Evolutionary conservation across 2,797 vertebrate genomes (phyloP), one percentile per base, ranked within the genome.

Genomic region (Lophotriccus pileatus): DNA sequence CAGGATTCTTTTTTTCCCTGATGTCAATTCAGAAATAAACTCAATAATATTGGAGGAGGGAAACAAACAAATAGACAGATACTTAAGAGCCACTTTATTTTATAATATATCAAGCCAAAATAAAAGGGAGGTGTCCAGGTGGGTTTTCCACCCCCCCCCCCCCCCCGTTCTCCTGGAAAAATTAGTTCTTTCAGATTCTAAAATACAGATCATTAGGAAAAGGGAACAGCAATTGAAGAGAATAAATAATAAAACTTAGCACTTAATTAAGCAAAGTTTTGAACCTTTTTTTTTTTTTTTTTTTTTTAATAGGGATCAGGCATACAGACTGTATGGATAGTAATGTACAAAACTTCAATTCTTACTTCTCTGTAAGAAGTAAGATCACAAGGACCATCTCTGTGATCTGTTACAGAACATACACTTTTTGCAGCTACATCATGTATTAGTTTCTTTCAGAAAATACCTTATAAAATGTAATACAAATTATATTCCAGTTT

Each of bases 101-200:
- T 55, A 27, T 15, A 47, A 70, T 13, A 11, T 60, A 32, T 9
- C 18, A 56, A 34, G 14, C 3, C 12, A n/a, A 74, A 43, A 5
- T n/a, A 27, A 7, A 50, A 43, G 12, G 22, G 7, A 70, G 24
- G 24, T 56, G 30, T 80, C 70, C 37, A 68, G 12, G 8, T 68
- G 10, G 5, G 10, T 19, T 32, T 37, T 20, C 3, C 3, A n/a
- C 6, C 15, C 10, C 16, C 24, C 10, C 3, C 3, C 1, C 3
- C 6, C 4, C 1, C 4, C 11, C 46, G 28, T 52, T 55, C 3
- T 68, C 39, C 50, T 52, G 7, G 12, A 53, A 86, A 81, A 28
- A 24, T 30, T 12, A 64, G 7, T n/a, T 77, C 41, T 64, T 83
- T 58, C 5, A n/a, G 41, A 28, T 77, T 80, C 34, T 52, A 70